Percentiles rank a stretch among this genome's conserved stretches.
Evolutionary conservation across 2,888 invertebrate species (phyloP).

Genomic region (Xylota sylvarum): DNA sequence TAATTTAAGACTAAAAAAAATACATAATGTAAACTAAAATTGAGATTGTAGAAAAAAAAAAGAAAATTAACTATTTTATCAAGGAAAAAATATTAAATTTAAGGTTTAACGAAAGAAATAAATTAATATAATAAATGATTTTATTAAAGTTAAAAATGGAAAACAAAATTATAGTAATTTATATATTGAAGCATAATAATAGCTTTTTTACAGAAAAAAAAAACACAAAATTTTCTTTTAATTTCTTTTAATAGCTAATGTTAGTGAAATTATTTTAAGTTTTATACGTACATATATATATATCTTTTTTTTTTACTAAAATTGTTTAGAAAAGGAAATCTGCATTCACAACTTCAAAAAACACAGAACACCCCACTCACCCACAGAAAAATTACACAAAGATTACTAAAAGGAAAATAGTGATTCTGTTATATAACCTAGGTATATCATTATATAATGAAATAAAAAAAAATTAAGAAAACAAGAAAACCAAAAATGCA

Average conservation of each 20-base stretch:
- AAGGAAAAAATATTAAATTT: conserved; percentile 23
- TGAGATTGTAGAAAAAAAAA: conserved; percentile 30
- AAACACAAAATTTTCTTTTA: conserved; percentile 16
- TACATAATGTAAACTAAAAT: conserved; percentile 25
- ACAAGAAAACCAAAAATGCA: conserved; percentile 38
- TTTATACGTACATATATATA: conserved; percentile 1
- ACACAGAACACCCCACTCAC: conserved; percentile 25
- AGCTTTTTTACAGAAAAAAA: conserved; percentile 70
- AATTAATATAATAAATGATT: conserved; percentile 11
- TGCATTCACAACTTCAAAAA: conserved; percentile 40
- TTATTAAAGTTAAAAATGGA: conserved; percentile 21
- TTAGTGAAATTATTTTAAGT: conserved; percentile 29
- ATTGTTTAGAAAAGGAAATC: conserved; percentile 3
- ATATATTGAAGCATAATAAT: conserved; percentile 66
- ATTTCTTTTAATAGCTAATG: conserved; percentile 56
- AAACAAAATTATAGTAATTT: conserved; percentile 39
- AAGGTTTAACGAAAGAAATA: conserved; percentile 11
- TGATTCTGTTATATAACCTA: conserved; percentile 8
- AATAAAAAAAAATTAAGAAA: too few species aligned
- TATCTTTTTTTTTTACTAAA: conserved; percentile 4
- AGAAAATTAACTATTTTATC: conserved; percentile 68
- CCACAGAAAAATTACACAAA: conserved; percentile 28
- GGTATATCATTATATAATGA: conserved; percentile 10
- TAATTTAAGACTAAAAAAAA: background rate
- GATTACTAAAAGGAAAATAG: conserved; percentile 4